A percentile compares a stretch with the other conserved stretches of the same genome.
Evolutionary conservation across 2,797 vertebrate genomes (phyloP).

Genomic region (Myoxocephalus aenaeus): DNA sequence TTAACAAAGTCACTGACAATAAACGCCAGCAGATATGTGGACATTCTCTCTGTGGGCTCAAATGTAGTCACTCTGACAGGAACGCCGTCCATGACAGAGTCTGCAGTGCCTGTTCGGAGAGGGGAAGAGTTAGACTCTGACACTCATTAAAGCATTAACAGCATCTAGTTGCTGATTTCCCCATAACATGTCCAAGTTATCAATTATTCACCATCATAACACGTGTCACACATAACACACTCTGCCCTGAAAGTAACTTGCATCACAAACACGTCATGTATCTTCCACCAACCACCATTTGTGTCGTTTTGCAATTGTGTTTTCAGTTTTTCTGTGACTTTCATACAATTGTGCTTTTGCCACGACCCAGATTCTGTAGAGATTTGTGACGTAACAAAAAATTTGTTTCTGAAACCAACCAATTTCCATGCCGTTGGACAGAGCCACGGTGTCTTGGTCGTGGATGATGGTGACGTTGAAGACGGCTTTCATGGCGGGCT

Average conservation of each 20-base stretch:
- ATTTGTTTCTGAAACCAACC: slow-evolving; percentile 77
- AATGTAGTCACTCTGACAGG: slow-evolving; percentile 80
- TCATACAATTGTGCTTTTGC: not conserved
- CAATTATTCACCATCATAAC: no score
- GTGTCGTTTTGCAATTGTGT: not conserved
- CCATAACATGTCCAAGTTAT: not conserved
- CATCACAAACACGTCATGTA: not conserved
- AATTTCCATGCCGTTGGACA: slow-evolving; percentile 88
- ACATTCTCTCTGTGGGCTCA: slow-evolving; percentile 87
- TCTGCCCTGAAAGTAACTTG: not conserved
- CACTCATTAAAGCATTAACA: slow-evolving; percentile 30
- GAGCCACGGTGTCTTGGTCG: slow-evolving; percentile 60
- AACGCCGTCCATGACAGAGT: rapidly evolving
- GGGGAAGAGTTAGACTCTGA: slow-evolving; percentile 31
- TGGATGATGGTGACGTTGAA: slow-evolving; percentile 89
- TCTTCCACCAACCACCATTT: not conserved
- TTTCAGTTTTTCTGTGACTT: not conserved
- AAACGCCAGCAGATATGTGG: slow-evolving; percentile 93
- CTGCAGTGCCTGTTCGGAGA: slow-evolving; percentile 49
- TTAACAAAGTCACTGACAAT: slow-evolving; percentile 86
- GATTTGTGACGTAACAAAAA: not conserved
- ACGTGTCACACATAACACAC: not conserved
- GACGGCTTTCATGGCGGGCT: slow-evolving; percentile 93
- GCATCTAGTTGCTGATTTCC: not conserved
- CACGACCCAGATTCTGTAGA: not conserved